Conservation (phyloP, 1,140 invertebrate species). For the Pogonomyrmex californicus region DNA sequence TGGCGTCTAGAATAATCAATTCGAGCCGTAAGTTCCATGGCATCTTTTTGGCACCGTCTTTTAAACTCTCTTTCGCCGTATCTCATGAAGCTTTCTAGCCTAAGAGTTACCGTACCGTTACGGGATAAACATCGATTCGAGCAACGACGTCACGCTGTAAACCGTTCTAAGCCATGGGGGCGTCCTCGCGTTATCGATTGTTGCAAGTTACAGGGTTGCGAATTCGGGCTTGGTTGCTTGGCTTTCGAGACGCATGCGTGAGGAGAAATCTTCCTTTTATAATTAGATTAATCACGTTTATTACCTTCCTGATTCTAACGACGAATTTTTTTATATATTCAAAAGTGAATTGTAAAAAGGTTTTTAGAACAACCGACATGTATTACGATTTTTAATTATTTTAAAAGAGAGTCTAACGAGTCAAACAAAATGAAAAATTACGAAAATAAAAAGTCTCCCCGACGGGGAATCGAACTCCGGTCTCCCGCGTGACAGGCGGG, state of each 20-base stretch:
- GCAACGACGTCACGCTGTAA: slow-evolving; percentile 1
- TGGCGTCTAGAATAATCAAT: slow-evolving; percentile 44
- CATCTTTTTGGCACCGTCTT: slow-evolving; percentile 37
- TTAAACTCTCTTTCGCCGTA: slow-evolving; percentile 26
- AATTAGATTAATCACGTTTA: not conserved
- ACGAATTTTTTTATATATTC: not conserved
- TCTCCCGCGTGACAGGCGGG: too few species aligned
- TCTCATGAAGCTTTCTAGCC: slow-evolving; percentile 38
- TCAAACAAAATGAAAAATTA: not conserved
- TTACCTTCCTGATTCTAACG: not conserved
- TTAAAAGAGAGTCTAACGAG: not conserved
- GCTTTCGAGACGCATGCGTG: not conserved
- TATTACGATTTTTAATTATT: not conserved
- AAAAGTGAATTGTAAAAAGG: not conserved
- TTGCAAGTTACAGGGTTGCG: not conserved
- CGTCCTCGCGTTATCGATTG: slow-evolving; percentile 50
- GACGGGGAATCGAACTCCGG: slow-evolving; percentile 34
- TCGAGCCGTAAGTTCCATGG: slow-evolving; percentile 7
- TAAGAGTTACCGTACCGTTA: slow-evolving; percentile 23
- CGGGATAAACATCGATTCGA: slow-evolving; percentile 41
- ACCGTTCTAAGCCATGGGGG: slow-evolving; percentile 23
- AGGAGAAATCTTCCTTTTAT: not conserved
- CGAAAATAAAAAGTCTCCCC: slow-evolving; percentile 27
- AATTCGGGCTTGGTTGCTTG: not conserved
- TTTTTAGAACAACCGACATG: not conserved